Evolutionary conservation across 2,113 vertebrate species (phyloP).

Genomic region (Salminus brasiliensis): DNA sequence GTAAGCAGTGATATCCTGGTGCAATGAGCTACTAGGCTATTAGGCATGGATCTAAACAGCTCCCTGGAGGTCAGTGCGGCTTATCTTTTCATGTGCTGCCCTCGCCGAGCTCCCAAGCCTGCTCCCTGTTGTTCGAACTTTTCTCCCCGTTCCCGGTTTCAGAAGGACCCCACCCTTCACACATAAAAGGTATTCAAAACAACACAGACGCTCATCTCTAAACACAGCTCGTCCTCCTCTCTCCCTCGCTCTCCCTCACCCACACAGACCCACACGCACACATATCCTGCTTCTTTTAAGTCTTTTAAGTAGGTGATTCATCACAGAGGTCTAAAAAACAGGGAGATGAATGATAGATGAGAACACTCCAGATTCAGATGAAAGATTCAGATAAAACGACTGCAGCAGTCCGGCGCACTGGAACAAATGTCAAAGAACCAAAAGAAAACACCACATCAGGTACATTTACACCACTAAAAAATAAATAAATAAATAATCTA

Average conservation of each 20-base stretch:
- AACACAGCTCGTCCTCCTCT: slow-evolving; percentile 25
- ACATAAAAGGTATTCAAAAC: slow-evolving; percentile 53
- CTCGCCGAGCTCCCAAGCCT: slow-evolving; percentile 24
- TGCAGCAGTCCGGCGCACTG: not conserved
- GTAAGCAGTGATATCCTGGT: not conserved
- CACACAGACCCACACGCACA: slow-evolving; percentile 30
- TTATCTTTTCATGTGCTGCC: slow-evolving; percentile 40
- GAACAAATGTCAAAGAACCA: slow-evolving; percentile 13
- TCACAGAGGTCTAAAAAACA: slow-evolving; percentile 59
- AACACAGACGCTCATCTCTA: slow-evolving; percentile 42
- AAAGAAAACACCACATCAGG: not conserved
- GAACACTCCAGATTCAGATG: slow-evolving; percentile 65
- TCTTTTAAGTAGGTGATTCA: slow-evolving; percentile 50
- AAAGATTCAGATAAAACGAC: slow-evolving; percentile 62
- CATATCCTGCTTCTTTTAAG: slow-evolving; percentile 44
- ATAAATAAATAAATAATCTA: too few relatives aligned
- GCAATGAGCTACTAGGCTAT: not conserved
- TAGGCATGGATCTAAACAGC: slow-evolving; percentile 23
- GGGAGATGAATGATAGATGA: slow-evolving; percentile 47
- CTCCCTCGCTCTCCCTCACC: slow-evolving; percentile 22
- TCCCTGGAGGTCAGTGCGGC: slow-evolving; percentile 3
- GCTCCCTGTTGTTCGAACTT: slow-evolving; percentile 49
- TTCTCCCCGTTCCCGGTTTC: slow-evolving; percentile 20
- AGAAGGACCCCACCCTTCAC: slow-evolving; percentile 51
- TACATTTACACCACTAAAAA: not conserved